Evolutionary conservation across 2,113 vertebrate genomes (phyloP).

Genomic region (Petromus typicus): DNA sequence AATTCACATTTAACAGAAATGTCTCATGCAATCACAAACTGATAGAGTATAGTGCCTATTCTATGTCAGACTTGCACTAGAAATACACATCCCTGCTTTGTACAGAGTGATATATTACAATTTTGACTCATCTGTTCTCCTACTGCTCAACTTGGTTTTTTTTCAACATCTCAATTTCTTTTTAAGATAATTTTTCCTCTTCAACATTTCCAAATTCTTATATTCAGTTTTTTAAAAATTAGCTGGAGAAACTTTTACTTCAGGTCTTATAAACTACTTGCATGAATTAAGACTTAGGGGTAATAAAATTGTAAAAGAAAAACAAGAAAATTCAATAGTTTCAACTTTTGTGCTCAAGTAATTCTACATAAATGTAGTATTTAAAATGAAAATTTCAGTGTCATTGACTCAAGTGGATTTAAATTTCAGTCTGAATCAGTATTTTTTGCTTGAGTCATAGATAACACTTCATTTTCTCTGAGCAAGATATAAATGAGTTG

Average conservation of each 20-base stretch:
- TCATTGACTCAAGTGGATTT: not conserved
- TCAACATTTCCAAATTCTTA: not conserved
- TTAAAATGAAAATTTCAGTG: slow-evolving; percentile 35
- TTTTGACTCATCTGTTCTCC: not conserved
- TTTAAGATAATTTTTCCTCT: not conserved
- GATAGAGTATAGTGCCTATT: not conserved
- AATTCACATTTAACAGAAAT: not conserved
- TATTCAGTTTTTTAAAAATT: not conserved
- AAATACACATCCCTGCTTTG: not conserved
- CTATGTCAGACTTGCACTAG: not conserved
- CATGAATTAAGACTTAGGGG: not conserved
- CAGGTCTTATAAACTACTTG: not conserved
- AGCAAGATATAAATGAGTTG: not conserved
- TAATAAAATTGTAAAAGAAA: not conserved
- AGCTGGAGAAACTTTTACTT: not conserved
- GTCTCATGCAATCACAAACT: not conserved
- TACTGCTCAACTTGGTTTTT: not conserved
- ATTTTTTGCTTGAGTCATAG: not conserved
- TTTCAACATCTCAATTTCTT: not conserved
- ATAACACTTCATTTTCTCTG: not conserved
- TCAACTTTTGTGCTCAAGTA: not conserved
- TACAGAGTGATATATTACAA: not conserved
- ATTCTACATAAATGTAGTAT: not conserved
- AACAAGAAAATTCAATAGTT: not conserved
- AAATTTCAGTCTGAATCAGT: not conserved